Evolutionary conservation across 2,888 invertebrate species (phyloP).

Genomic region (Synergus umbraculus): DNA sequence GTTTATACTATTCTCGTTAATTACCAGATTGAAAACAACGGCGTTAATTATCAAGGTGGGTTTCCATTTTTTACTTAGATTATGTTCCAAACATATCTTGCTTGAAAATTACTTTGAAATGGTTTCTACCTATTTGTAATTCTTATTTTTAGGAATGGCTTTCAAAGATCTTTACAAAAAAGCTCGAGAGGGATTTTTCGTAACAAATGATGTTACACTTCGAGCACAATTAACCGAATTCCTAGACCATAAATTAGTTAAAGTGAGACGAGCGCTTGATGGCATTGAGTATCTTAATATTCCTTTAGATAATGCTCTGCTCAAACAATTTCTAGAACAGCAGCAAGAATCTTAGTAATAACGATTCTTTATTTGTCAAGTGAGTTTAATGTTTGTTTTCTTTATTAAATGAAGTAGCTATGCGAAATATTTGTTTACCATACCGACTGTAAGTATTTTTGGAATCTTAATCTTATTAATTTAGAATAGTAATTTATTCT

Average conservation of each 20-base stretch:
- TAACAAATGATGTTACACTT: conserved; percentile 94
- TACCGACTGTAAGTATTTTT: background rate
- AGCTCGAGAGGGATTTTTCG: conserved; percentile 93
- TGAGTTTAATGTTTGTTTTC: background rate
- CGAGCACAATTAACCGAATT: conserved; percentile 96
- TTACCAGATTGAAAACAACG: conserved; percentile 88
- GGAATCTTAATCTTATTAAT: background rate
- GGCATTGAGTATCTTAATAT: conserved; percentile 90
- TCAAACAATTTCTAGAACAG: conserved; percentile 88
- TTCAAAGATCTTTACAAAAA: conserved; percentile 92
- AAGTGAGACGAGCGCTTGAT: conserved; percentile 87
- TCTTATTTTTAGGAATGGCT: conserved; percentile 84
- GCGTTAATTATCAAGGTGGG: conserved; percentile 86
- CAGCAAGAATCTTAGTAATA: conserved; percentile 69
- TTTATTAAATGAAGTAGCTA: background rate
- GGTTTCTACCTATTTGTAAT: conserved; percentile 35
- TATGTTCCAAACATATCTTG: background rate
- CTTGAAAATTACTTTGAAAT: background rate
- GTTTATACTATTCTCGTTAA: conserved; percentile 91
- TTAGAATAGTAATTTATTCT: background rate
- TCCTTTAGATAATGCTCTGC: conserved; percentile 85
- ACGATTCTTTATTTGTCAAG: background rate
- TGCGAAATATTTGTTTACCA: background rate
- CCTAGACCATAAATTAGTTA: conserved; percentile 94
- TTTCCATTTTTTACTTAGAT: conserved; percentile 41